phyloP scores from a whole-genome alignment of 1,140 invertebrate species.

The Macrocentrus cingulum region DNA sequence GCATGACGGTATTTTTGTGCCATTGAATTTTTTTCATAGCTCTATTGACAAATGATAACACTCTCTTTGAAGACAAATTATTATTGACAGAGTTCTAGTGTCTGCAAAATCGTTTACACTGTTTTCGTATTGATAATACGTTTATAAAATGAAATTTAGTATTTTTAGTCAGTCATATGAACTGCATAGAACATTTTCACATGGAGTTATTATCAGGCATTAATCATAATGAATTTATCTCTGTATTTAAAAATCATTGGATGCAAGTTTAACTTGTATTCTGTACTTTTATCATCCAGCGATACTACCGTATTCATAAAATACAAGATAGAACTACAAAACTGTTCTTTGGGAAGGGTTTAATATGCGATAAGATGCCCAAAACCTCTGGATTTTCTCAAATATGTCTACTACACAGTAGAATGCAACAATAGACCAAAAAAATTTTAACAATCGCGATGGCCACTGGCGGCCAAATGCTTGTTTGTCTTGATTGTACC shows the following conservation, averaged over 20 bases:
- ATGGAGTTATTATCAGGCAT: conserved; percentile 12
- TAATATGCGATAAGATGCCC: too few relatives aligned
- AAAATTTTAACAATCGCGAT: background rate
- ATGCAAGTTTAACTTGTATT: too few relatives aligned
- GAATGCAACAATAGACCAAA: too few relatives aligned
- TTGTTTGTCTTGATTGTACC: background rate
- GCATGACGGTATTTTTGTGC: conserved; percentile 32
- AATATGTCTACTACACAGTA: too few relatives aligned
- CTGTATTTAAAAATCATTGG: too few relatives aligned
- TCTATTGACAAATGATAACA: conserved; percentile 21
- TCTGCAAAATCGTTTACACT: conserved; percentile 41
- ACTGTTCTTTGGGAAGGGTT: too few relatives aligned
- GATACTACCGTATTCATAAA: too few relatives aligned
- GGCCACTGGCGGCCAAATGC: too few relatives aligned
- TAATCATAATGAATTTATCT: conserved; percentile 1
- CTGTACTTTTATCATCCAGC: too few relatives aligned
- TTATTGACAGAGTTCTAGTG: conserved; percentile 47
- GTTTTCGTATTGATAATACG: background rate
- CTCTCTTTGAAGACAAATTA: conserved; percentile 18
- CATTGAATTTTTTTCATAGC: background rate
- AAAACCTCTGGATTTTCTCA: too few relatives aligned
- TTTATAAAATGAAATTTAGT: background rate
- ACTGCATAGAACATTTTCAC: background rate
- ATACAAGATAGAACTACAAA: too few relatives aligned
- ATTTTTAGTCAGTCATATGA: background rate